Evolutionary conservation across 2,797 vertebrate genomes (phyloP).

Genomic region (Sciurus vulgaris): DNA sequence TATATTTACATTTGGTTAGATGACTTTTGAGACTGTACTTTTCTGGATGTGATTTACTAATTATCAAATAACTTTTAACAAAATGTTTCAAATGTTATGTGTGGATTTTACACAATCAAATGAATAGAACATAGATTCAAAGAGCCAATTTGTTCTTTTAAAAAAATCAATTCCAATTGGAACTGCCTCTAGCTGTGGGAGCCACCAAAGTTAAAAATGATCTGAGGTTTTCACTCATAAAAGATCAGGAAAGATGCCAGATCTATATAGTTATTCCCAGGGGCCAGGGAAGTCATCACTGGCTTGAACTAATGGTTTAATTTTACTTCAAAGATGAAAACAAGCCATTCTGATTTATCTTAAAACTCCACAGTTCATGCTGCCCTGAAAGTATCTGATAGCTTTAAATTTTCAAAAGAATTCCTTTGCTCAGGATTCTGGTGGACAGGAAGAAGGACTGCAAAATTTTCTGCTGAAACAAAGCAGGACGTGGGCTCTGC

Average conservation of each 20-base stretch:
- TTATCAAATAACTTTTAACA: constrained; percentile 5
- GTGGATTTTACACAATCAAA: not conserved
- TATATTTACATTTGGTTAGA: constrained; percentile 13
- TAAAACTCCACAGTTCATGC: not conserved
- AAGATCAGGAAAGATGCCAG: constrained; percentile 25
- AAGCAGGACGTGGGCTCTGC: not conserved
- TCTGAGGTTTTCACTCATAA: not conserved
- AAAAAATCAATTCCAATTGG: not conserved
- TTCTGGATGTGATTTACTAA: constrained; percentile 19
- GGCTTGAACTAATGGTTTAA: not conserved
- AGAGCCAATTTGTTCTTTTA: constrained; percentile 24
- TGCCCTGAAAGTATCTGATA: not conserved
- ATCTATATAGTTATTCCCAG: not conserved
- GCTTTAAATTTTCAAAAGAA: constrained; percentile 4
- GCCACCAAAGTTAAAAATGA: constrained; percentile 10
- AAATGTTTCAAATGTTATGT: not conserved
- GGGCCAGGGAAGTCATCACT: not conserved
- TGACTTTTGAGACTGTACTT: not conserved
- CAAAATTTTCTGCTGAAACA: not conserved
- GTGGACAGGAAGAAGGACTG: not conserved
- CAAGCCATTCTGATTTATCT: constrained; percentile 1
- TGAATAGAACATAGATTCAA: not conserved
- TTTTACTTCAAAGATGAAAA: constrained; percentile 51
- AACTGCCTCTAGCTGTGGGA: not conserved
- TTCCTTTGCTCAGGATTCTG: not conserved